phyloP scores from a whole-genome alignment of 1,140 invertebrate species.

The Ips typographus region DNA sequence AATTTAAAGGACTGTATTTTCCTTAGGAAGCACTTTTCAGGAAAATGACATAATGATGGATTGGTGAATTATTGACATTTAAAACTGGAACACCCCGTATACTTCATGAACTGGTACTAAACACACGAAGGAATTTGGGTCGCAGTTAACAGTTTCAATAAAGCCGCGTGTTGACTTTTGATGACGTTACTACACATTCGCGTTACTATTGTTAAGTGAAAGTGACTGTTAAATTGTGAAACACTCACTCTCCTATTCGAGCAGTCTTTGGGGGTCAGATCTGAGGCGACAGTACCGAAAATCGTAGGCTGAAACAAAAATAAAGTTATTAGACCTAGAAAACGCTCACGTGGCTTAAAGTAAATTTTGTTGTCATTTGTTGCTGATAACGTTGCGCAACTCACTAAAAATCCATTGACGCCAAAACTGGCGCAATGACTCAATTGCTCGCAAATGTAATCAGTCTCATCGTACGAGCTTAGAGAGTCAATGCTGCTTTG shows the following conservation, averaged over 20 bases:
- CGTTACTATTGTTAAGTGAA: too few species aligned
- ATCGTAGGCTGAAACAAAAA: conserved; percentile 51
- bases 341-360: neutral
- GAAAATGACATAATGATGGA: too few species aligned
- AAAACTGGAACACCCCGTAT: too few species aligned
- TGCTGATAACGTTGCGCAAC: conserved; percentile 17
- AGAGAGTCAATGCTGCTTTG: conserved; percentile 49
- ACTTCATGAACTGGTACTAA: neutral
- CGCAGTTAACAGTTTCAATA: conserved; percentile 6
- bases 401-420: conserved; percentile 42
- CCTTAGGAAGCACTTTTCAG: too few species aligned
- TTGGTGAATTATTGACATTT: too few species aligned
- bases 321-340: conserved; percentile 20
- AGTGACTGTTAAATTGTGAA: neutral
- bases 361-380: conserved; percentile 12
- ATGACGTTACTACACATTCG: too few species aligned
- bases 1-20: too few species aligned
- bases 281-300: conserved; percentile 51
- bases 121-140: conserved; percentile 15
- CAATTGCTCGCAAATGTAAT: conserved; percentile 48
- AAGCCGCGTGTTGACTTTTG: neutral
- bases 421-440: conserved; percentile 40
- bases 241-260: conserved; percentile 50
- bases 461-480: conserved; percentile 51
- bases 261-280: conserved; percentile 51